phyloP scores from a whole-genome alignment of 64 coral and sea anemone species.

The Montipora sp. region DNA sequence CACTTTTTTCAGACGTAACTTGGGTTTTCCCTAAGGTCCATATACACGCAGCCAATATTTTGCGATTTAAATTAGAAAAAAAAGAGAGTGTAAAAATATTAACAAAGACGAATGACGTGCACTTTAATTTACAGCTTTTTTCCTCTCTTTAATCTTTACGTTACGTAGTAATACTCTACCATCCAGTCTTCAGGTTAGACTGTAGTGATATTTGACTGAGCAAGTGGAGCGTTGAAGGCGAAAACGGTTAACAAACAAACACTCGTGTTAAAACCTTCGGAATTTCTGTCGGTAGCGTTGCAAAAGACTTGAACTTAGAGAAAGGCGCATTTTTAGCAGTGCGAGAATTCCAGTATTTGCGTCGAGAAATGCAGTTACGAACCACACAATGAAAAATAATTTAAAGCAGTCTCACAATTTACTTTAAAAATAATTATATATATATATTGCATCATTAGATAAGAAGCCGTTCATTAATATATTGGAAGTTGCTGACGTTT shows the following conservation, averaged over 20 bases:
- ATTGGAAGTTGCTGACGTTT: background rate
- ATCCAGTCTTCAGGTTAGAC: background rate
- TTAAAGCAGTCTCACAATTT: background rate
- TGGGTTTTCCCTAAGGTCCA: slow-evolving; percentile 13
- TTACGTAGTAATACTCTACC: background rate
- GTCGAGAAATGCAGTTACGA: background rate
- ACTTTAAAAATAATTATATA: background rate
- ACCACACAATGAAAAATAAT: background rate
- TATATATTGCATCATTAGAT: slow-evolving; percentile 3
- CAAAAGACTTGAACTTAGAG: background rate
- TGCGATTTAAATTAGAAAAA: background rate
- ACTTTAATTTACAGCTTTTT: background rate
- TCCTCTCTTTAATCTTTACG: background rate
- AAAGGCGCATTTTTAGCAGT: background rate
- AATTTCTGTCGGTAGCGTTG: background rate
- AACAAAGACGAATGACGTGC: background rate
- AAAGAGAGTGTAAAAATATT: background rate
- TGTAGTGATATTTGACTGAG: background rate
- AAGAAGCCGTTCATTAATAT: background rate
- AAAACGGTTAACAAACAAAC: background rate
- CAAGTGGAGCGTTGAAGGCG: background rate
- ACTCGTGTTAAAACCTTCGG: background rate
- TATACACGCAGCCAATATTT: background rate
- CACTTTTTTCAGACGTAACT: background rate
- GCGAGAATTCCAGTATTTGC: background rate